These are phyloP conservation scores for Aethes cnicana DNA, from an alignment of 2,888 invertebrate species.

Conservation along the genomic window DNA sequence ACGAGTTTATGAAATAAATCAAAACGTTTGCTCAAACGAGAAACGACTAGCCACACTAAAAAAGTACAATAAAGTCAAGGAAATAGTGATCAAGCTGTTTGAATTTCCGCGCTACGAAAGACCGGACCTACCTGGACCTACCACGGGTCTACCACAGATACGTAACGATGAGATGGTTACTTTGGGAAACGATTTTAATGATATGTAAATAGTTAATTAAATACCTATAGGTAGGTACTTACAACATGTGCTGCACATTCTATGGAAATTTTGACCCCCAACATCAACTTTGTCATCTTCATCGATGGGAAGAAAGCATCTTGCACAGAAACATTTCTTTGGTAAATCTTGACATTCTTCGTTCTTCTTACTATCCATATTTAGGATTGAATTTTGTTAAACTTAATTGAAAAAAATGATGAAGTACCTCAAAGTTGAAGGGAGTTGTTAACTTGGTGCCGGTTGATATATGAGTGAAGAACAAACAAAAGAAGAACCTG, in stretches of 20 bases:
- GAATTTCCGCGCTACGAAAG: no score
- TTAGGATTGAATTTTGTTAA: constrained; percentile 38
- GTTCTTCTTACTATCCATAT: constrained; percentile 52
- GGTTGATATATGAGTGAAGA: constrained; percentile 48
- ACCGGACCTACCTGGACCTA: no score
- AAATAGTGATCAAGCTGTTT: no score
- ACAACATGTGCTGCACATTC: constrained; percentile 71
- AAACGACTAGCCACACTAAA: no score
- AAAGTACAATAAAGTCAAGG: no score
- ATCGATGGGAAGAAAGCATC: constrained; percentile 68
- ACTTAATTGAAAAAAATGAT: constrained; percentile 37
- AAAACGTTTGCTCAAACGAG: no score
- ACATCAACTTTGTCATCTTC: constrained; percentile 63
- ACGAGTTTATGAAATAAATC: no score
- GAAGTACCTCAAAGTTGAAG: constrained; percentile 4
- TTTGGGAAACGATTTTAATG: no score
- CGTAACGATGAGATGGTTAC: no score
- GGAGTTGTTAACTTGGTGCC: constrained; percentile 48
- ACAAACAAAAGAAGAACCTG: constrained; percentile 39
- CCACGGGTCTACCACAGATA: no score
- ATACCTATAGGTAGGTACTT: constrained; percentile 43
- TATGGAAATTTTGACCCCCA: constrained; percentile 69
- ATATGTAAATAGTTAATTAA: neutral
- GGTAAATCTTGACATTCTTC: constrained; percentile 57
- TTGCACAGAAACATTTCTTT: constrained; percentile 70